Evolutionary conservation across 2,888 invertebrate species (phyloP).

Genomic region (Drosophila austrosaltans): DNA sequence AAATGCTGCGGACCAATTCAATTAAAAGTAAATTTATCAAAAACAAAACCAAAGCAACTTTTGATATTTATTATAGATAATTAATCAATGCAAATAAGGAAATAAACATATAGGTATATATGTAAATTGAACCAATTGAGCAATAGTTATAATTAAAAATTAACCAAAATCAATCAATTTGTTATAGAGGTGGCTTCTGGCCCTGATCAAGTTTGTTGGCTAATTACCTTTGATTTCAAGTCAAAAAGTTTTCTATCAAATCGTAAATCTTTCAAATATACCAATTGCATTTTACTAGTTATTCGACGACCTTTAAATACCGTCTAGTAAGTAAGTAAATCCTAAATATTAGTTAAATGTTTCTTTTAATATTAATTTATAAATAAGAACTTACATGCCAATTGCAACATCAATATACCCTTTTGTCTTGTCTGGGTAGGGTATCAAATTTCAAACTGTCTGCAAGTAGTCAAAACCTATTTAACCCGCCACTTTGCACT

Average conservation of each 20-base stretch:
- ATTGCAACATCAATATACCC: not conserved
- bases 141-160: constrained; percentile 36
- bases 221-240: constrained; percentile 14
- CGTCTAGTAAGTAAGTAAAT: not conserved
- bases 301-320: not conserved
- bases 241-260: constrained; percentile 15
- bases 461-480: constrained; percentile 58
- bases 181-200: constrained; percentile 29
- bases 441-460: constrained; percentile 27
- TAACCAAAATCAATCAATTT: constrained; percentile 29
- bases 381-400: not conserved
- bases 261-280: constrained; percentile 26
- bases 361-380: too few species aligned
- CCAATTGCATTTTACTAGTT: constrained; percentile 11
- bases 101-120: not conserved
- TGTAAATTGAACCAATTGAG: constrained; percentile 36
- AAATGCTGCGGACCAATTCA: constrained; percentile 16
- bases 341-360: too few species aligned
- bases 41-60: constrained; percentile 8
- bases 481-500: constrained; percentile 72
- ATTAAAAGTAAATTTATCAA: constrained; percentile 31
- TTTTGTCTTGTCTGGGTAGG: not conserved
- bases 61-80: constrained; percentile 28
- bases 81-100: constrained; percentile 27
- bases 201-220: constrained; percentile 2